Conservation (phyloP, 2,888 invertebrate species). For the Apotomis betuletana region DNA sequence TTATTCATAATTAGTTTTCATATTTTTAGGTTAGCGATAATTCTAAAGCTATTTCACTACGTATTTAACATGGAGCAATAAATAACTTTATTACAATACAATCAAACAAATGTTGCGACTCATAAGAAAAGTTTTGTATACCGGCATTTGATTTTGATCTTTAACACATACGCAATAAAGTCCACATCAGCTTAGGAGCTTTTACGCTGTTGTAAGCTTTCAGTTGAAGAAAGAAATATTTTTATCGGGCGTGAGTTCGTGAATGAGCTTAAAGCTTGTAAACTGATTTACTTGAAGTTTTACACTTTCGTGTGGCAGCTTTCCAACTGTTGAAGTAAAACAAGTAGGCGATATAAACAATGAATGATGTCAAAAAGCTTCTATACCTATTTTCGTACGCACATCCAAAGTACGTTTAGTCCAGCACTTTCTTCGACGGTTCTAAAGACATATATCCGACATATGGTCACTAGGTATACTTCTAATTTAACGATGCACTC, state of each 20-base stretch:
- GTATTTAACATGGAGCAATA: not conserved
- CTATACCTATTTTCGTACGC: too few relatives aligned
- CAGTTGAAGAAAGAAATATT: conserved; percentile 28
- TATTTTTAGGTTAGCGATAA: not conserved
- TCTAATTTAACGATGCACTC: too few relatives aligned
- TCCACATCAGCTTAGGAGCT: not conserved
- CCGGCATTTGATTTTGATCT: not conserved
- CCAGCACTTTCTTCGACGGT: too few relatives aligned
- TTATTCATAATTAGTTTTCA: too few relatives aligned
- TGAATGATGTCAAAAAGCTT: not conserved
- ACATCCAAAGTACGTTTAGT: too few relatives aligned
- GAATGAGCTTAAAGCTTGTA: conserved; percentile 38
- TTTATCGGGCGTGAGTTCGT: conserved; percentile 35
- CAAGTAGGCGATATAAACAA: not conserved
- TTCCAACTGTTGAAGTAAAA: conserved; percentile 18
- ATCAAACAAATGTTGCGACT: not conserved
- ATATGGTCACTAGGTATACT: too few relatives aligned
- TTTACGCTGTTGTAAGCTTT: conserved; percentile 10
- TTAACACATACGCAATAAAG: not conserved
- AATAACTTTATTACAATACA: not conserved
- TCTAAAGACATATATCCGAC: too few relatives aligned
- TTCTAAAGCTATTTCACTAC: not conserved
- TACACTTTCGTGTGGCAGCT: conserved; percentile 27
- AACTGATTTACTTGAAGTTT: conserved; percentile 32
- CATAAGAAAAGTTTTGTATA: not conserved